Percentiles rank a stretch among this genome's conserved stretches.
phyloP scores from a whole-genome alignment of 2,888 invertebrate genomes.

The Pandemis cinnamomeana region DNA sequence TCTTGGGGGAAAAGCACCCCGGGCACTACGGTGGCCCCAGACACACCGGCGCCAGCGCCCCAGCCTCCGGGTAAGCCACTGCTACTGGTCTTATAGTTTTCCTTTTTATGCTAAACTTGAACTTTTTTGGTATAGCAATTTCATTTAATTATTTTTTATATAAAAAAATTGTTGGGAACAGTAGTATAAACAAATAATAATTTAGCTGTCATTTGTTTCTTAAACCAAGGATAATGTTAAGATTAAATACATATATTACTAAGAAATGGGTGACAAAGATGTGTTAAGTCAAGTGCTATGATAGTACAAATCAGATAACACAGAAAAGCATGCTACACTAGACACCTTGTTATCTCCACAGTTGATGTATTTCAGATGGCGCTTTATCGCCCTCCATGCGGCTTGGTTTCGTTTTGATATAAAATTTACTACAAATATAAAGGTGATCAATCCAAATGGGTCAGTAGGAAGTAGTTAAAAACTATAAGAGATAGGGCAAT shows the following conservation, averaged over 20 bases:
- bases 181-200: not conserved
- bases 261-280: not conserved
- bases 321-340: not conserved
- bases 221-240: not conserved
- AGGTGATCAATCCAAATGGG: not conserved
- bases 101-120: not conserved
- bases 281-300: not conserved
- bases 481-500: too few species aligned
- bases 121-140: too few species aligned
- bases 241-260: not conserved
- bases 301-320: not conserved
- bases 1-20: slow-evolving; percentile 83
- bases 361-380: not conserved
- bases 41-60: slow-evolving; percentile 82
- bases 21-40: slow-evolving; percentile 85
- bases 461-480: not conserved
- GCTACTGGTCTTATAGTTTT: not conserved
- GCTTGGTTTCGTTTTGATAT: not conserved
- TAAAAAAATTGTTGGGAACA: not conserved
- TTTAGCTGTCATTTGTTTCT: not conserved
- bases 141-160: not conserved
- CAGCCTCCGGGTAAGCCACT: slow-evolving; percentile 74
- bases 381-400: not conserved
- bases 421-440: not conserved
- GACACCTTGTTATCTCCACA: not conserved